phyloP scores from a whole-genome alignment of 2,113 vertebrate species.

The Dinomys branickii region DNA sequence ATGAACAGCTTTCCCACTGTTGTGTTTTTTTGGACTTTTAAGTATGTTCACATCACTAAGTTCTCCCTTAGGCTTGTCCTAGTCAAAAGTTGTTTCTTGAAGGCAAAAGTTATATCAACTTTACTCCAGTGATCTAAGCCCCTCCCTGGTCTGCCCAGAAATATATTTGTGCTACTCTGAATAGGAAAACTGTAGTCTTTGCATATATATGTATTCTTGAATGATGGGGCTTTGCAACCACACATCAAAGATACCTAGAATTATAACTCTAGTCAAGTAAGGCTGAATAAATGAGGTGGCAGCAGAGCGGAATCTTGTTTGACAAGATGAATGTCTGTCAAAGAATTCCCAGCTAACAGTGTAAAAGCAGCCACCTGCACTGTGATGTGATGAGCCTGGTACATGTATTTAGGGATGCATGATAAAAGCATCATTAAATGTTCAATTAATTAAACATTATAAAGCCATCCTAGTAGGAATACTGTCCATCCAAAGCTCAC shows the following conservation, averaged over 20 bases:
- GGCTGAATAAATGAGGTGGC: not conserved
- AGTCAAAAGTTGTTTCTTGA: not conserved
- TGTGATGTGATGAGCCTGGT: too few species aligned
- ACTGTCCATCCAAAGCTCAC: not conserved
- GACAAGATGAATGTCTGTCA: not conserved
- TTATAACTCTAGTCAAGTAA: constrained; percentile 15
- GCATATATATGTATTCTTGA: not conserved
- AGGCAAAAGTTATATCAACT: not conserved
- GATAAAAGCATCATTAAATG: not conserved
- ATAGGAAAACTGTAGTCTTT: not conserved
- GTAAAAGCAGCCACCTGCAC: not conserved
- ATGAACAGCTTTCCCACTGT: constrained; percentile 18
- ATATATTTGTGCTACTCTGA: not conserved
- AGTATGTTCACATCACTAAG: not conserved
- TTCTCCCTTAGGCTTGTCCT: not conserved
- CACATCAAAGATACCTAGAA: constrained; percentile 2
- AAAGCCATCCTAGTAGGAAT: not conserved
- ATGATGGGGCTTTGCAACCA: not conserved
- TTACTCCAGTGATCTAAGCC: not conserved
- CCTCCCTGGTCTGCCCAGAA: not conserved
- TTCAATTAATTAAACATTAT: not conserved
- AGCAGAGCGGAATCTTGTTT: constrained; percentile 11
- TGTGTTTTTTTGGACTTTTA: constrained; percentile 4
- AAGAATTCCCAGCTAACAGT: not conserved
- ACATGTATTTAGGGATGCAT: not conserved